phyloP scores from a whole-genome alignment of 2,888 invertebrate species.

The Conistra vaccinii region DNA sequence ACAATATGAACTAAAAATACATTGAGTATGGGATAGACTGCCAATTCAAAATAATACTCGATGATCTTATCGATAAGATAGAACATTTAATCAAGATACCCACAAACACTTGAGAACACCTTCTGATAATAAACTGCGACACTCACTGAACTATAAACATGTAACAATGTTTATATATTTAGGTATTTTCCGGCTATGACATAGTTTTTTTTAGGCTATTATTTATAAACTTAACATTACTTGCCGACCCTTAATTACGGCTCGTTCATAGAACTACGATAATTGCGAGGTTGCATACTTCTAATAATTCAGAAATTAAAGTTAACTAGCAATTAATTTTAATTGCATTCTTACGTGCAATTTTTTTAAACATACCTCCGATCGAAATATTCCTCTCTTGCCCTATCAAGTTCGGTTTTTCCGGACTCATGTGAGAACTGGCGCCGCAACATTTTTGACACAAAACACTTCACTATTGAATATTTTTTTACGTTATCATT shows the following conservation, averaged over 20 bases:
- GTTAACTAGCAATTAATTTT: background rate
- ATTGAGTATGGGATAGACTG: background rate
- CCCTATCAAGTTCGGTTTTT: conserved; percentile 81
- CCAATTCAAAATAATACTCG: conserved; percentile 21
- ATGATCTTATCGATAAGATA: conserved; percentile 37
- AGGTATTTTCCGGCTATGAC: background rate
- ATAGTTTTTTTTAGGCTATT: conserved; percentile 6
- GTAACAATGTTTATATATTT: conserved; percentile 14
- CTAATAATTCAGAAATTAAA: conserved; percentile 16
- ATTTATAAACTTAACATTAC: background rate
- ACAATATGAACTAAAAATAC: background rate
- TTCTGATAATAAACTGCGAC: conserved; percentile 28
- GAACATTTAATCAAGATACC: conserved; percentile 33
- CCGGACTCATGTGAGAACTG: conserved; percentile 88
- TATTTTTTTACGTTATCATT: conserved; percentile 34
- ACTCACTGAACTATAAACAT: conserved; percentile 8
- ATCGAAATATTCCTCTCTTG: conserved; percentile 84
- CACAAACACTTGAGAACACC: conserved; percentile 11
- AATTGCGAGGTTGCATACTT: conserved; percentile 13
- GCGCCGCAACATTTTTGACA: conserved; percentile 79
- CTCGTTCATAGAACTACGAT: background rate
- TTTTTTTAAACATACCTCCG: conserved; percentile 77
- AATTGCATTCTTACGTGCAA: conserved; percentile 9
- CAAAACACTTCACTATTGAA: conserved; percentile 54
- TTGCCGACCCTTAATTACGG: conserved; percentile 4